Base-by-base conservation (phyloP, 2,888 invertebrate species). In the Siphlonurus alternatus region DNA sequence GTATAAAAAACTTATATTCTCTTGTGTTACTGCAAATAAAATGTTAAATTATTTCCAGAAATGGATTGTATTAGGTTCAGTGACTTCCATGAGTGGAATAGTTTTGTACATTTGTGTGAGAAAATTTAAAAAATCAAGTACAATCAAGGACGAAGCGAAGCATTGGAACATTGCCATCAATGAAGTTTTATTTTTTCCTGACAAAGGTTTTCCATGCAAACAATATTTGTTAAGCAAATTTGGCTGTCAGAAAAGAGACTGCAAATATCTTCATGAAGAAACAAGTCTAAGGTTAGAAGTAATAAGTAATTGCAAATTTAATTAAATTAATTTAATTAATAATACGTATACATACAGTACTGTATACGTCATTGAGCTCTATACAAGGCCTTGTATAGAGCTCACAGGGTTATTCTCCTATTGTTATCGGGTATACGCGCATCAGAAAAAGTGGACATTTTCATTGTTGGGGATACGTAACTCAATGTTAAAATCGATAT, bases 181-280 rank as follows among this genome's bases (percentile, higher is more conserved):
- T 3, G 71, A 73, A 63, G 73, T 73, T 0, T 61, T 76, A 38
- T 72, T 75, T 63, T 75, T 75, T 61, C 70, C 74, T 0, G 72
- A 72, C 25, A 66, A 70, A 1, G 68, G 69, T 25, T 62, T 67
- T 25, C 25, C 65, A 1, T 75, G 75, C 61, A 53, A 65, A 22
- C 63, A 62, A 38, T 62, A 59, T 53, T 65, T 67, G 2, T 59
- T 60, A 20, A 25, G 24, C 51, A 51, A 51, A 25, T 53, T 53
- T 18, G 64, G 64, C n/a, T 64, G 64, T 15, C 51, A 56, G 7
- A n/a, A 23, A 23, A 59, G 22, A 23, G 22, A 61, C 24, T 64
- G 64, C 53, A 53, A 53, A 18, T 64, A 53, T 25, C 51, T 61
- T 2, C 64, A 64, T 19, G 64, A 60, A 2, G 68, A 70, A 19